Base-by-base conservation (phyloP, 1,140 invertebrate genomes). In the Drosophila aff. region DNA sequence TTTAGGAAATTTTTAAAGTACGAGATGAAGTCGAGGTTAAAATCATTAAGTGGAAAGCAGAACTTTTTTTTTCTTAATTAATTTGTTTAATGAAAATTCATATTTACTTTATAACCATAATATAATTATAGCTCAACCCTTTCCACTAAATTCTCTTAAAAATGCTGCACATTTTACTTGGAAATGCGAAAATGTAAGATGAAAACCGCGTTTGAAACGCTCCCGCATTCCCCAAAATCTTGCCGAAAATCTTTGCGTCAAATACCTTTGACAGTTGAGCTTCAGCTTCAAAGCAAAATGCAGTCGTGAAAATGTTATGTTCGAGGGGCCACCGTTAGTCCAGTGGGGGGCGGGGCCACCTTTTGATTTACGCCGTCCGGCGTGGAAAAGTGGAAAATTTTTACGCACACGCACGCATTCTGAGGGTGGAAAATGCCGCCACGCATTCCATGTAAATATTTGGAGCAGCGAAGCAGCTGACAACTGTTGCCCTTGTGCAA, bases 401-500 rank as follows among this genome's bases (percentile, higher is more conserved):
- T 68, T 57, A 73, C 71, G 53, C 83, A 79, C 62, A 71, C 76
- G 57, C 73, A 61, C 60, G 47, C 50, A 65, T 52, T 50, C 23
- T 61, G 31, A 49, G 40, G 65, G 21, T 38, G 47, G 52, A 44
- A 61, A 74, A 60, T 73, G 40, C 41, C 61, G 46, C 52, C 69
- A 69, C 82, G 46, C 83, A 86, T 83, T 75, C 80, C 83, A 83
- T 83, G 80, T 83, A 89, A 83, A 86, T 86, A 86, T 86, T 83
- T 86, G 84, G 68, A 76, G 80, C 67, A 57, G 40, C 61, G 41
- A 47, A 57, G 59, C 69, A 75, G 53, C 81, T 84, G 85, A 89
- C 84, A 87, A 87, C 84, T 87, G 84, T 89, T 89, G 84, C 82
- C 81, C 84, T 89, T 89, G 81, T 89, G 84, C 81, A 69, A 50